Base-by-base conservation (phyloP, 2,888 invertebrate genomes). In the Epistrophe grossulariae region DNA sequence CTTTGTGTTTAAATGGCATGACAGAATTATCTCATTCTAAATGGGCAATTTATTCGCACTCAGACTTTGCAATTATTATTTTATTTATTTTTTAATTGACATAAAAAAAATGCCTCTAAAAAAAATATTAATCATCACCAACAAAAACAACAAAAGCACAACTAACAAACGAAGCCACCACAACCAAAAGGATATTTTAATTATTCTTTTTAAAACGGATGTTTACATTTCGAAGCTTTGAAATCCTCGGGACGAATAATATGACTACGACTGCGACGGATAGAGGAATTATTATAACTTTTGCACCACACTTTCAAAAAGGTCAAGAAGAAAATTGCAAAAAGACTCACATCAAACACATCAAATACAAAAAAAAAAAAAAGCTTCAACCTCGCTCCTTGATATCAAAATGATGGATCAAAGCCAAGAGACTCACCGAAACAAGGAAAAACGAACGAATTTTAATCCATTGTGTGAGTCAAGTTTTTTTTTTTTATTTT, bases 241-340 rank as follows among this genome's bases (percentile, higher is more conserved):
- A 43, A 24, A 77, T 76, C 64, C 70, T 70, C 68, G 38, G 52
- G 48, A 62, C 15, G 74, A 55, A 35, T 35, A 59, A n/a, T n/a
- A n/a, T n/a, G n/a, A n/a, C n/a, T 28, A n/a, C 10, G 31, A 35
- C 57, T 17, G 17, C 11, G 13, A 19, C 38, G 13, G 17, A 40
- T 35, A 60, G 13, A 24, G 17, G 40, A 60, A 40, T 62, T 40
- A 15, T 62, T 62, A 40, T 62, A 59, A 4, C 2, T 59, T 59
- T 4, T 24, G 38, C 28, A 66, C 43, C 24, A 77, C 50, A 78
- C 52, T 40, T 19, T 62, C 24, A 38, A 45, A 79, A 79, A 79
- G 73, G 79, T 84, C 83, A 84, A 84, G 79, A 70, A 57, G 73
- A 55, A 50, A 66, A 24, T 19, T 64, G 24, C 59, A 55, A 55